Base-by-base conservation (phyloP, 2,888 invertebrate genomes). In the Monochamus alternatus region DNA sequence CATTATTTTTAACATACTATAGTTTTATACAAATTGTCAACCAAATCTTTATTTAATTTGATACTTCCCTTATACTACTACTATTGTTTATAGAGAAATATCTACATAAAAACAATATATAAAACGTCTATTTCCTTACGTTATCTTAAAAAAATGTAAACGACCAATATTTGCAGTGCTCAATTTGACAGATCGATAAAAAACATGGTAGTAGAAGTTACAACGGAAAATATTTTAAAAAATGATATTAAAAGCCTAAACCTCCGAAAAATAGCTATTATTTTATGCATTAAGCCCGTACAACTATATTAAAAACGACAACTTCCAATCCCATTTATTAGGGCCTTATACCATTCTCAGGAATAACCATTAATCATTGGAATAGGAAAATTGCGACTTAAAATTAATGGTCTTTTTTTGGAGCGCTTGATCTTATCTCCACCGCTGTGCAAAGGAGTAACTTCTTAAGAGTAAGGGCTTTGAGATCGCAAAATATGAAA, bases 391-490 rank as follows among this genome's bases (percentile, higher is more conserved):
- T 78, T 76, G 74, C 73, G 62, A 69, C 70, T 71, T 67, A 52
- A 64, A 70, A 76, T 78, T 78, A 78, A 78, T 78, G 78, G 66
- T 69, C 74, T 69, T 78, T 76, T 47, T 75, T 75, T 59, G 64
- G 65, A 75, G 62, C 38, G 69, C 70, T 71, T 72, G 71, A 78
- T 76, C 68, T 70, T 70, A 78, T 78, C 70, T 63, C 59, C n/a
- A 30, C 59, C 38, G 58, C 68, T 22, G 32, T 12, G 68, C 58
- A 43, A 68, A 43, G 68, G 59, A 58, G 43, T 59, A 68, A 43
- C 68, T 58, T 68, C 68, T 59, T 30, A 8, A 32, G 58, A 43
- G 43, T 58, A 68, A 68, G 44, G 43, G 58, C 68, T 58, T 44
- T 58, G n/a, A 59, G 59, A 59, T 68, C 55, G 38, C 22, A 68